Evolutionary conservation across 2,113 vertebrate species (phyloP), one percentile per base, ranked within the genome.

Genomic region (Megaceryle maxima): DNA sequence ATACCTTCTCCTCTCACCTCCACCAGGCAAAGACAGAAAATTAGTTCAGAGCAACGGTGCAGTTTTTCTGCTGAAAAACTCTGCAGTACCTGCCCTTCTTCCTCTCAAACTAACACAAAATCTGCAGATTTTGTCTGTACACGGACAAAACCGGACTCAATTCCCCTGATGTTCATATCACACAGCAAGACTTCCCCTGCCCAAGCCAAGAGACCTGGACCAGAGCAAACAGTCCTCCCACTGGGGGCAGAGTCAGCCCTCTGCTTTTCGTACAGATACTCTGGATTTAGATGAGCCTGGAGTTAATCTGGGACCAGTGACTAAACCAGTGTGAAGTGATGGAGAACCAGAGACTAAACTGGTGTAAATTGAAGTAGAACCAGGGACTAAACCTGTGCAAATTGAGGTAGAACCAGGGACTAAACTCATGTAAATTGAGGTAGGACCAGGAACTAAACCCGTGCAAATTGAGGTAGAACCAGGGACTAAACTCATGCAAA

Each of bases 111-210:
- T 14, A 3, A 21, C 0, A 2, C 5, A 28, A 26, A 9, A 35
- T 4, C 46, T 11, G 29, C 24, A 10, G 26, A 41, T 41, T 41
- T 41, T 41, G 39, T 5, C 5, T 25, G 18, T 8, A 0, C 67
- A 6, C 35, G 6, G 70, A 16, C 21, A 14, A 22, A 21, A 22
- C 5, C 0, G 2, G 41, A 0, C 24, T 17, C 0, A 3, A 2
- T 31, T 25, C 50, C 24, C 50, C 24, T 1, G 3, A 2, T 24
- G 14, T 46, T 44, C 55, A 0, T 4, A 13, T 3, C 33, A 4
- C 24, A 4, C 8, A 28, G 22, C 10, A 5, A 31, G 67, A 6
- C 31, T 48, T 21, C 6, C 31, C 51, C 70, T 2, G 25, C 4
- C 15, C 43, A 28, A 10, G 7, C 2, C 25, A 2, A 26, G 56